phyloP scores from a whole-genome alignment of 2,797 vertebrate genomes.

The Phrynocephalus forsythii region DNA sequence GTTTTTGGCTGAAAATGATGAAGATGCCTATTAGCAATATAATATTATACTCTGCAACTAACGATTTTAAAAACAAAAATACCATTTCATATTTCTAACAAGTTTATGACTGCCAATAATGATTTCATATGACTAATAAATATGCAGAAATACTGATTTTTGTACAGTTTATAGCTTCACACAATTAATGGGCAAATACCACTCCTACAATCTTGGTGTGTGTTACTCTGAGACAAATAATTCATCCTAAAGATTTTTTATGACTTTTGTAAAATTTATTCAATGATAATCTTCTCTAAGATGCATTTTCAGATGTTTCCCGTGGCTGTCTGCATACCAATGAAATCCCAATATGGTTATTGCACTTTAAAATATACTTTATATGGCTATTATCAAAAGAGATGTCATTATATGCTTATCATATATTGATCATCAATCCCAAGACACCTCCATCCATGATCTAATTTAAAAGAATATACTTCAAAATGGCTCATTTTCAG shows the following conservation, averaged over 20 bases:
- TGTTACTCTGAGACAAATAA: conserved; percentile 63
- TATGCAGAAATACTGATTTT: conserved; percentile 68
- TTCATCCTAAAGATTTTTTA: conserved; percentile 65
- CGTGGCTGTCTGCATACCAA: conserved; percentile 66
- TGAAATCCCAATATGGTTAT: conserved; percentile 41
- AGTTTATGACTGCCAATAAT: conserved; percentile 71
- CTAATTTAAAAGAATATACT: conserved; percentile 2
- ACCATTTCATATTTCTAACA: conserved; percentile 71
- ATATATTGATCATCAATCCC: conserved; percentile 34
- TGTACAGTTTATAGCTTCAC: conserved; percentile 68
- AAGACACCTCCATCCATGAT: not conserved
- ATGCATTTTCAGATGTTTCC: conserved; percentile 57
- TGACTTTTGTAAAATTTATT: conserved; percentile 62
- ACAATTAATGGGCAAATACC: conserved; percentile 67
- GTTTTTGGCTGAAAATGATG: conserved; percentile 70
- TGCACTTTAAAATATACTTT: conserved; percentile 43
- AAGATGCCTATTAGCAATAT: conserved; percentile 68
- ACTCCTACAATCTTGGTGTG: conserved; percentile 65
- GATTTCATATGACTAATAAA: conserved; percentile 73
- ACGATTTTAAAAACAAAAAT: conserved; percentile 65
- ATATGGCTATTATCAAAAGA: conserved; percentile 49
- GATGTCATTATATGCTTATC: conserved; percentile 43
- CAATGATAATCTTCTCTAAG: conserved; percentile 58
- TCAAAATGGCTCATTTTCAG: not conserved
- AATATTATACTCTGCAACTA: conserved; percentile 69